Base-by-base conservation (phyloP, 2,113 vertebrate genomes). In the Anolis carolinensis region DNA sequence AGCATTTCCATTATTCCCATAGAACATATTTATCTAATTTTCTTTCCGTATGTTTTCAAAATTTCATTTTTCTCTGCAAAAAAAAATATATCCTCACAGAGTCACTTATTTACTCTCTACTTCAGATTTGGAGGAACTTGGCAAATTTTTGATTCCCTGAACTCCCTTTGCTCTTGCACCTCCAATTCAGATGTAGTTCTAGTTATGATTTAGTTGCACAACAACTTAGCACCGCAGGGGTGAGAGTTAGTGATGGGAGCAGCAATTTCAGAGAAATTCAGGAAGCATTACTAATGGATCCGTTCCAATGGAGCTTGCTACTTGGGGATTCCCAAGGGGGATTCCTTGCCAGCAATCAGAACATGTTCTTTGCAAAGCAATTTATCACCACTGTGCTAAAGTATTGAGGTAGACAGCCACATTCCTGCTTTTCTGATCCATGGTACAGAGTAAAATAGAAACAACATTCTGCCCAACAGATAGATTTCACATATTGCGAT, bases 241-340 rank as follows among this genome's bases (percentile, higher is more conserved):
- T 85, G 90, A 80, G 39, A 80, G 13, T 25, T 27, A 81, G 62
- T 20, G 36, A 34, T 9, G 67, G 21, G 68, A 44, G 93, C 90
- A 94, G 79, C 83, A 79, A 90, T 87, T 84, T 21, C 30, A 32
- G 39, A 16, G 18, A 93, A 89, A 82, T 86, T 87, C 86, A 89
- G 87, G 87, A 88, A 92, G 91, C 86, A 90, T 90, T 90, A 93
- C 91, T 91, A 89, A 44, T 87, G 86, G 85, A 88, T 89, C 91
- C 90, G 63, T 91, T 74, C 86, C 88, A 83, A 0, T 71, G 84
- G 25, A 82, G 91, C 86, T 59, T 90, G 48, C 76, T 89, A 27
- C 1, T 25, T 39, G 84, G 79, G 81, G 65, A 88, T 86, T 62
- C 89, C 79, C 91, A 91, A 86, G 48, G 48, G 48, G 72, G 48